These are phyloP conservation scores for Trypoxylon attenuatum DNA, from an alignment of 2,888 invertebrate genomes.

Conservation along the genomic window DNA sequence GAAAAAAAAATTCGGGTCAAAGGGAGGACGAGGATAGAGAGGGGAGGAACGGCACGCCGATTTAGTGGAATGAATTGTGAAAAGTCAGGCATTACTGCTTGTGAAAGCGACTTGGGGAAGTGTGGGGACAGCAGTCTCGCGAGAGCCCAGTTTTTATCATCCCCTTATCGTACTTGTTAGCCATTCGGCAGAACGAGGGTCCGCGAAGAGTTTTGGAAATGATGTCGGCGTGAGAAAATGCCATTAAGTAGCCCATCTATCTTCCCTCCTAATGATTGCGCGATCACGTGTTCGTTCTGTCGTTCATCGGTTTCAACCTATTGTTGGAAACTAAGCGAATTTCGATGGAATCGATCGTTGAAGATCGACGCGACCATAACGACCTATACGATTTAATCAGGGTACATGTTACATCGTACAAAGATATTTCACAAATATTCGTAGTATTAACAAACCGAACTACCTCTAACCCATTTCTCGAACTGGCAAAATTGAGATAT, in stretches of 20 bases:
- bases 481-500: too few relatives aligned
- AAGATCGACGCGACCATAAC: too few relatives aligned
- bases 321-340: too few relatives aligned
- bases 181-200: slow-evolving; percentile 31
- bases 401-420: too few relatives aligned
- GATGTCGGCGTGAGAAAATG: slow-evolving; percentile 46
- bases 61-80: neutral
- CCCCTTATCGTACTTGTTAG: slow-evolving; percentile 31
- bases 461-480: too few relatives aligned
- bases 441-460: too few relatives aligned
- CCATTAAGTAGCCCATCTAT: slow-evolving; percentile 66
- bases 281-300: slow-evolving; percentile 49
- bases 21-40: too few relatives aligned
- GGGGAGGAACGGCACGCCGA: neutral
- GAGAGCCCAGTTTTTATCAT: slow-evolving; percentile 25
- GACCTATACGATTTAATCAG: too few relatives aligned
- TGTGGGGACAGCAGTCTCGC: slow-evolving; percentile 13
- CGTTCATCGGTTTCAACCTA: slow-evolving; percentile 23
- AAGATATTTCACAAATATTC: too few relatives aligned
- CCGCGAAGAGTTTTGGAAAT: slow-evolving; percentile 44
- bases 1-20: too few relatives aligned
- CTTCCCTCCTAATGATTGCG: slow-evolving; percentile 65
- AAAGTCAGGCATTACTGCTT: slow-evolving; percentile 23
- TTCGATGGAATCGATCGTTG: too few relatives aligned
- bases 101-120: too few relatives aligned